phyloP scores from a whole-genome alignment of 2,113 vertebrate genomes.

The Grallaria varia region DNA sequence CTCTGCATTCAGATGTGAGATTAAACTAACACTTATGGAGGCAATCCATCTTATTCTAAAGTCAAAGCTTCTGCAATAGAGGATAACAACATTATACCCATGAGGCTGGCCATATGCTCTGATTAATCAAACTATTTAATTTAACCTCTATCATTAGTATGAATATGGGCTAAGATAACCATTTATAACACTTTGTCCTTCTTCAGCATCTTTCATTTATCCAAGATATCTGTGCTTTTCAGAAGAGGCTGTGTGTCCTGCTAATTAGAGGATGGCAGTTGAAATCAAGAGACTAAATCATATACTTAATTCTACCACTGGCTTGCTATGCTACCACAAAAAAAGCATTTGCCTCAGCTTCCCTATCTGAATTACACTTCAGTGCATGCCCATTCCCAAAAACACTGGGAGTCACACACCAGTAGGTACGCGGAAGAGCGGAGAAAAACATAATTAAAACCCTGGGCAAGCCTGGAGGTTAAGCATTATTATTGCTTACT shows the following conservation, averaged over 20 bases:
- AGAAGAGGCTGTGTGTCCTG: neutral
- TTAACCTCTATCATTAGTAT: conserved; percentile 47
- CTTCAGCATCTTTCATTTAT: conserved; percentile 1
- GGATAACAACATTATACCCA: conserved; percentile 46
- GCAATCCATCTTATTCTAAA: conserved; percentile 57
- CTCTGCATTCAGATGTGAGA: conserved; percentile 49
- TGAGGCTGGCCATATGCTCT: conserved; percentile 49
- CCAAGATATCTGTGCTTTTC: neutral
- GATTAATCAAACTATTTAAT: conserved; percentile 63
- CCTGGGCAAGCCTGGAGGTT: neutral
- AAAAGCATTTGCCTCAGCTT: neutral
- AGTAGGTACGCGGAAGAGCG: neutral
- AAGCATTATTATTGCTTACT: neutral
- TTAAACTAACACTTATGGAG: conserved; percentile 48
- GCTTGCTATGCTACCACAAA: neutral
- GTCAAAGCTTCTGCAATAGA: conserved; percentile 40
- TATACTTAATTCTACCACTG: neutral
- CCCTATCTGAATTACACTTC: neutral
- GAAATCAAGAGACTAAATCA: neutral
- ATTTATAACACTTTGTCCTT: conserved; percentile 39
- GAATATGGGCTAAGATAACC: conserved; percentile 26
- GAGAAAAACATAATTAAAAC: neutral
- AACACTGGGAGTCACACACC: neutral
- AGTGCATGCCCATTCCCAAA: neutral
- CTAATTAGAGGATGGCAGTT: neutral